Base-by-base conservation (phyloP, 2,888 invertebrate genomes). In the Steinernema carpocapsae region DNA sequence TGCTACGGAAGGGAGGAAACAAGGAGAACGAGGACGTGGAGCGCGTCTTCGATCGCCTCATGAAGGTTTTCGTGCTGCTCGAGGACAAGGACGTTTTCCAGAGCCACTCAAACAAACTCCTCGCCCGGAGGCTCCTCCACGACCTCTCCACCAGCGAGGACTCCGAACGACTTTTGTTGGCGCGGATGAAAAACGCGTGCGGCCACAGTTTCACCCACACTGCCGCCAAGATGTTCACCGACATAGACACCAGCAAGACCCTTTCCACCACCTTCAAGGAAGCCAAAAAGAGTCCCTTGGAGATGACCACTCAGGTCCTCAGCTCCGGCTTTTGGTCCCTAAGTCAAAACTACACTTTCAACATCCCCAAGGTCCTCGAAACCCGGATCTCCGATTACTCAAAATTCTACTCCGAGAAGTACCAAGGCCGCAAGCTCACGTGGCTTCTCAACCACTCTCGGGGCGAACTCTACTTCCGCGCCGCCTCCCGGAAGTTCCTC, bases 371-470 rank as follows among this genome's bases (percentile, higher is more conserved):
- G 19, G 77, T 72, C 0, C 51, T 83, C 12, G 46, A 71, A 22
- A 43, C 19, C 4, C 72, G 70, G 37, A 71, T 84, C 26, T 73
- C 74, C 24, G 37, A 52, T n/a, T 75, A 74, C 26, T 71, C 74
- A 56, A 56, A 29, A 64, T 75, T 73, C 74, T 70, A 75, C 71
- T 14, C 42, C 4, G 12, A 93, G 51, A 94, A 95, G 84, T 97
- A 99, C 89, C 95, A 94, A 74, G 99, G 99, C 7, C 92, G 99
- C 76, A 97, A 99, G 89, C 91, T 99, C 73, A 96, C 94, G 89
- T 99, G 97, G 97, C 72, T 82, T 19, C 71, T 79, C 46, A 56
- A 56, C n/a, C 75, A 73, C 72, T 83, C 73, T 52, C 80, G 83
- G 19, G 81, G 81, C 24, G 81, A 81, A 43, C 29, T 80, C n/a